A percentile compares a stretch with the other conserved stretches of the same genome.
Evolutionary conservation across 2,113 vertebrate species (phyloP).

Genomic region (Nycticebus coucang): DNA sequence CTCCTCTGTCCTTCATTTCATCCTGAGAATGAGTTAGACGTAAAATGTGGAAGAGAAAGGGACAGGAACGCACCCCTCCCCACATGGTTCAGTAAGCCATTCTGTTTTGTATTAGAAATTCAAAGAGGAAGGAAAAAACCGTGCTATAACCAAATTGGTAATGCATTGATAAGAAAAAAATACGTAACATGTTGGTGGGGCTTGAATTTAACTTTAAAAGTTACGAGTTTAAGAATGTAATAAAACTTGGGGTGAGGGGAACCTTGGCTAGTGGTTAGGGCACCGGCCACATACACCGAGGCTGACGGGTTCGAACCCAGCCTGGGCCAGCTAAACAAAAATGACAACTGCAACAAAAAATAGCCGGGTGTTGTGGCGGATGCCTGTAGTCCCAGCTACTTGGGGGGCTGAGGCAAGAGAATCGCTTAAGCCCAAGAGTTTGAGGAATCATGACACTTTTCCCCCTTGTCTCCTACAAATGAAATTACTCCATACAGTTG

Average conservation of each 20-base stretch:
- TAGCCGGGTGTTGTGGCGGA: no score
- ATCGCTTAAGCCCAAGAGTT: no score
- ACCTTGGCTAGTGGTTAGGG: no score
- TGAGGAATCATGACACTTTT: background rate
- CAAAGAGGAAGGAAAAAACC: background rate
- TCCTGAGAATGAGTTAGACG: background rate
- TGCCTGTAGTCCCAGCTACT: no score
- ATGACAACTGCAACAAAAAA: no score
- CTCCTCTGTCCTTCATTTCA: background rate
- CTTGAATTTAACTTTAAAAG: conserved; percentile 52
- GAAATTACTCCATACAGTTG: background rate
- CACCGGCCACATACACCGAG: no score
- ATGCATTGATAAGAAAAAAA: conserved; percentile 44
- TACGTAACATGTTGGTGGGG: background rate
- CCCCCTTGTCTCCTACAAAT: background rate
- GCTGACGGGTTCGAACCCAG: no score
- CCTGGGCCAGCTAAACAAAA: no score
- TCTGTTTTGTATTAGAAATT: background rate
- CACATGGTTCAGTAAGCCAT: background rate
- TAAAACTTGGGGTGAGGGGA: background rate
- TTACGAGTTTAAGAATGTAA: conserved; percentile 24
- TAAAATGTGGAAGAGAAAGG: background rate
- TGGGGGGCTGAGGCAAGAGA: no score
- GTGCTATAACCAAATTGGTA: background rate
- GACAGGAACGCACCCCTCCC: background rate